These are phyloP conservation scores for Gallirallus australis DNA, from an alignment of 2,797 vertebrate genomes.

Conservation along the genomic window DNA sequence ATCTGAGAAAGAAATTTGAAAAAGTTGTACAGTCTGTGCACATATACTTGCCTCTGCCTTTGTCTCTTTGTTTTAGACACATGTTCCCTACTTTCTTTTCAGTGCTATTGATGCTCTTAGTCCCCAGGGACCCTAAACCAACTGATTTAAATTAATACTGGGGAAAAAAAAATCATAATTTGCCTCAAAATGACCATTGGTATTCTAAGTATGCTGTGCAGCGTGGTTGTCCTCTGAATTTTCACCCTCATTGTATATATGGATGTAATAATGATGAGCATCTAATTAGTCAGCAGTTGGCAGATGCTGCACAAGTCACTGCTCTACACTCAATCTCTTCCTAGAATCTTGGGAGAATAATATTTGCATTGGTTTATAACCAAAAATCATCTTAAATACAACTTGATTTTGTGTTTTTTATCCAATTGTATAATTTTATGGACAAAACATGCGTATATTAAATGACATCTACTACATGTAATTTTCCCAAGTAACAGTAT, in stretches of 20 bases:
- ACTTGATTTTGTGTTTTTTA: conserved; percentile 58
- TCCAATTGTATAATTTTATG: conserved; percentile 50
- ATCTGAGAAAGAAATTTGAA: background rate
- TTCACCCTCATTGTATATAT: background rate
- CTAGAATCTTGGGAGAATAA: conserved; percentile 61
- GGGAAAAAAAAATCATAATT: background rate
- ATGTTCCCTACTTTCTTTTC: background rate
- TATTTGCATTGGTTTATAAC: conserved; percentile 64
- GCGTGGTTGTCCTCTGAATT: background rate
- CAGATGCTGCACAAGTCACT: background rate
- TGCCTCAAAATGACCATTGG: background rate
- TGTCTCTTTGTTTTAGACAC: background rate
- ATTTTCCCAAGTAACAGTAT: conserved; percentile 34
- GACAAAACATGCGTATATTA: conserved; percentile 17
- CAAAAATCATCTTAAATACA: conserved; percentile 52
- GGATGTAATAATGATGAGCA: conserved; percentile 4
- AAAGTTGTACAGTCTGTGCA: background rate
- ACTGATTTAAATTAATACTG: conserved; percentile 10
- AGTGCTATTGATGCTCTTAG: background rate
- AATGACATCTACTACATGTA: background rate
- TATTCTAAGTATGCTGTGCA: background rate
- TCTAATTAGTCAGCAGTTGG: conserved; percentile 51
- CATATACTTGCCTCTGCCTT: background rate
- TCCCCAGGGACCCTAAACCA: background rate
- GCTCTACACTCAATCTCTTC: conserved; percentile 48